phyloP scores from a whole-genome alignment of 2,113 vertebrate species.

The Ictidomys tridecemlineatus region DNA sequence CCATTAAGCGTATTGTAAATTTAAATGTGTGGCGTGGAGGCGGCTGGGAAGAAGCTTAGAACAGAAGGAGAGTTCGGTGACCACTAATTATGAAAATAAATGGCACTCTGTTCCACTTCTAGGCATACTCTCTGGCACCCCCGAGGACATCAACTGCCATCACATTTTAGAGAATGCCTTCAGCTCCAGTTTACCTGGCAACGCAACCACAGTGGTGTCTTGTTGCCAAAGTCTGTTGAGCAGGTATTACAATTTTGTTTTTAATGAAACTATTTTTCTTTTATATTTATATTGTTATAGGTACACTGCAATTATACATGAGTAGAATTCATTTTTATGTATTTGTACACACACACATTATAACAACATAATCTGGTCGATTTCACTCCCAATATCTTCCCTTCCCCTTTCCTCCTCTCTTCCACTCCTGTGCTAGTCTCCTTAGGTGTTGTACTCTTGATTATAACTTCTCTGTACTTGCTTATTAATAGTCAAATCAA shows the following conservation, averaged over 20 bases:
- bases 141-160: constrained; percentile 84
- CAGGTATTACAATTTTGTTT: constrained; percentile 85
- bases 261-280: too few relatives aligned
- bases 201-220: constrained; percentile 82
- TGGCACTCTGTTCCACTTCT: constrained; percentile 67
- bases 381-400: too few relatives aligned
- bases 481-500: not conserved
- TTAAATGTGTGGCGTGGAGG: not conserved
- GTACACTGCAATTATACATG: too few relatives aligned
- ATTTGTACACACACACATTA: too few relatives aligned
- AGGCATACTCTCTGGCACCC: constrained; percentile 90
- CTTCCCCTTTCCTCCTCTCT: too few relatives aligned
- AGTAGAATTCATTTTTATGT: too few relatives aligned
- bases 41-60: not conserved
- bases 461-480: not conserved
- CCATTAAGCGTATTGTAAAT: not conserved
- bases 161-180: constrained; percentile 84
- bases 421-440: too few relatives aligned
- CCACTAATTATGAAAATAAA: not conserved
- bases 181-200: constrained; percentile 79
- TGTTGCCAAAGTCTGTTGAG: constrained; percentile 90
- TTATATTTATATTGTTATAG: too few relatives aligned
- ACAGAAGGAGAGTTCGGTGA: not conserved
- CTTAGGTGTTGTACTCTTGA: constrained; percentile 85
- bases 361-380: too few relatives aligned